Evolutionary conservation across 2,113 vertebrate genomes (phyloP).

Genomic region (Octodon degus): DNA sequence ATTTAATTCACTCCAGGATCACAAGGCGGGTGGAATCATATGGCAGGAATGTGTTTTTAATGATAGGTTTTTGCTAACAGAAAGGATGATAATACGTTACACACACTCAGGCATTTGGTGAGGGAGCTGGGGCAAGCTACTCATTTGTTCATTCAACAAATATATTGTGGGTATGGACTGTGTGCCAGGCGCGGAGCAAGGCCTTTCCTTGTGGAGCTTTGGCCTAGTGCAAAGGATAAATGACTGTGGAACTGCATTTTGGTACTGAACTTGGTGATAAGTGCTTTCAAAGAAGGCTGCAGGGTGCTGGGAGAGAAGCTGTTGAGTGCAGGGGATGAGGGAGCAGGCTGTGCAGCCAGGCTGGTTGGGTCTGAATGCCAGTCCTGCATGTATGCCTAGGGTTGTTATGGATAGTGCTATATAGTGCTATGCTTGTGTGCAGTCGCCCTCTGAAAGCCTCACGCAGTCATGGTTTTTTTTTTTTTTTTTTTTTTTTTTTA

Average conservation of each 20-base stretch:
- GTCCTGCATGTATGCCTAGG: not conserved
- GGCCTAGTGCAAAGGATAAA: not conserved
- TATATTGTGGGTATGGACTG: not conserved
- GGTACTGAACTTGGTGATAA: not conserved
- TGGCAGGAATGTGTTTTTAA: slow-evolving; percentile 47
- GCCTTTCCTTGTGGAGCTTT: not conserved
- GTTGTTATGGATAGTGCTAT: not conserved
- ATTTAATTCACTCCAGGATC: slow-evolving; percentile 72
- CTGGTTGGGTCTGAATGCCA: not conserved
- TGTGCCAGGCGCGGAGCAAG: not conserved
- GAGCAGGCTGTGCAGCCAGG: not conserved
- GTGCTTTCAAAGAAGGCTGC: not conserved
- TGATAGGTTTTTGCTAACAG: slow-evolving; percentile 52
- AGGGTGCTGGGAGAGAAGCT: not conserved
- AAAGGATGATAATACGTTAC: slow-evolving; percentile 8
- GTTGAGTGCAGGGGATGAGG: fast-evolving
- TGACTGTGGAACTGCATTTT: not conserved
- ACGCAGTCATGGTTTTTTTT: too few species aligned
- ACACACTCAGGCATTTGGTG: not conserved
- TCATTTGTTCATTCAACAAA: not conserved
- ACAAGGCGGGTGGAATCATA: slow-evolving; percentile 50
- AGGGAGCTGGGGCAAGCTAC: not conserved
- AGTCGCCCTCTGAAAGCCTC: too few species aligned
- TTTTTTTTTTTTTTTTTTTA: too few species aligned
- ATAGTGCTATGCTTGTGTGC: too few species aligned